Evolutionary conservation across 2,797 vertebrate genomes (phyloP), one percentile per base, ranked within the genome.

Genomic region (Tarsius wallacei): DNA sequence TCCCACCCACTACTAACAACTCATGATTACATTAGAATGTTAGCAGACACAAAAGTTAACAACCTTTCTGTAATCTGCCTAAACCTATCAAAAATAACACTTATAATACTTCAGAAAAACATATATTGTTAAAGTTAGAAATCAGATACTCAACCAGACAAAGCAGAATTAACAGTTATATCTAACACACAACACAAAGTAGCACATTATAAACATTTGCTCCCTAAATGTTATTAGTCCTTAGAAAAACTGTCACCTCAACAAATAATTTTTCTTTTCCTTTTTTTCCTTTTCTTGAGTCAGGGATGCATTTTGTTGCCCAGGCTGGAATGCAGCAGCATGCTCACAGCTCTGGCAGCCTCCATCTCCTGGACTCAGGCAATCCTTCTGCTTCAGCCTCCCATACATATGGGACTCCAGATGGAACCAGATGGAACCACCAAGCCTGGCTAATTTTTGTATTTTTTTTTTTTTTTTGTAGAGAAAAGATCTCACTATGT

Each of bases 251-350:
- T 71, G 80, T 87, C 71, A 91, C 80, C 61, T 94, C 74, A 96
- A 88, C 90, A 97, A 95, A 96, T 66, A 97, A 98, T 97, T 96
- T 94, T 76, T 42, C 42, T 42, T 42, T 42, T 42, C 7, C 42
- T 42, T 42, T 42, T 42, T 42, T 42, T 42, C 42, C 42, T 42
- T 42, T 42, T 42, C 42, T 42, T 42, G 42, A 42, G 42, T 42
- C 4, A 42, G 42, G 42, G 4, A 5, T 6, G 4, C 42, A 42
- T 42, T 42, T 6, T 42, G 42, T 42, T 42, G 7, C 42, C 42
- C 42, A 5, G 42, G 42, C 42, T 42, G 42, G 4, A 42, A 42
- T 42, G 42, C 42, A 42, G 42, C 7, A 6, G 42, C 42, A 42
- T 42, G 42, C 42, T 42, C 42, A 42, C 42, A 42, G 42, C 42